Base-by-base conservation (phyloP, 2,113 vertebrate species). In the Ornithorhynchus anatinus region DNA sequence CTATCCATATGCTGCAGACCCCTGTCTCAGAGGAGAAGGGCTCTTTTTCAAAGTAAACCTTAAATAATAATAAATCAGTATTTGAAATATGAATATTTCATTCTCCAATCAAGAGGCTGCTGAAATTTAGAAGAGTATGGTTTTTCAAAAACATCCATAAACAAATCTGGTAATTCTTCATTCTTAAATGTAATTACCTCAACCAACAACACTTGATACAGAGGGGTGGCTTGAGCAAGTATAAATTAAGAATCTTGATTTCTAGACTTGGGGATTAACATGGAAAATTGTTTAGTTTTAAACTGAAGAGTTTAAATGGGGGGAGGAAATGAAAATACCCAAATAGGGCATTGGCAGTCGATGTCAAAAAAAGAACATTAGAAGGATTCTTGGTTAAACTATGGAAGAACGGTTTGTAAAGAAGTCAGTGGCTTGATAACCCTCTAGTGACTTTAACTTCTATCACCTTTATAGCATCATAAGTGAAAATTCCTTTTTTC, bases 21-120 rank as follows among this genome's bases (percentile, higher is more conserved):
- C n/a, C n/a, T n/a, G n/a, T n/a, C n/a, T 67, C 75, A 40, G 75
- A 74, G 35, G 74, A 86, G n/a, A n/a, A n/a, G n/a, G n/a, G n/a
- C n/a, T n/a, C n/a, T n/a, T n/a, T n/a, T n/a, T n/a, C n/a, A n/a
- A n/a, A n/a, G n/a, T n/a, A 84, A 40, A 66, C 64, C 65, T 75
- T 76, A 77, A 39, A 59, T 27, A 75, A 54, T 61, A 84, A 63
- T 68, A 84, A 85, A 69, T 62, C 47, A 88, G 73, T 40, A 67
- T 65, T 40, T 77, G 64, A 53, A 43, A 76, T 75, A 15, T 29
- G 16, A 84, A 76, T 67, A 80, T 63, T 81, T 75, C 73, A 82
- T 86, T 38, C 59, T 84, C 56, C 75, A 60, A 77, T 75, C 67
- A 69, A 29, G 44, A 61, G 77, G 66, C 31, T 75, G 62, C 74